These are phyloP conservation scores for Pachypanchax playfairii DNA, from an alignment of 2,113 vertebrate species.

Conservation along the genomic window DNA sequence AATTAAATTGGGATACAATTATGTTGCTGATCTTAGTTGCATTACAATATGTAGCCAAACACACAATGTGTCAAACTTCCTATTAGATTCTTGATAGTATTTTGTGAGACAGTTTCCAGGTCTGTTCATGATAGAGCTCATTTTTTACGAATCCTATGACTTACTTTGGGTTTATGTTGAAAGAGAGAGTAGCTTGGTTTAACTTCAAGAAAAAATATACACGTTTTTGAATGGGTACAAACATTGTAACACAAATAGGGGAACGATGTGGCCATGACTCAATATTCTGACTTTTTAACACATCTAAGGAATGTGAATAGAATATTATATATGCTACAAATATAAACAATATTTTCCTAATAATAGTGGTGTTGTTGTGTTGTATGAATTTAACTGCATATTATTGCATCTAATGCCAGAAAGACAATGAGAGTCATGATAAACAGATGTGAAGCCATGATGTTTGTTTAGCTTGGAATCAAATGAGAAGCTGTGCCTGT, in stretches of 20 bases:
- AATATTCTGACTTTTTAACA: no score
- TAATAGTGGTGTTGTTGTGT: background rate
- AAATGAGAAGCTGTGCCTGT: constrained; percentile 17
- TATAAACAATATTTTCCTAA: no score
- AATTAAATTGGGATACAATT: background rate
- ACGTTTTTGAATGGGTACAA: background rate
- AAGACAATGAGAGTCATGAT: constrained; percentile 8
- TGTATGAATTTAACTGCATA: no score
- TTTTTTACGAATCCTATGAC: background rate
- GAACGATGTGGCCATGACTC: background rate
- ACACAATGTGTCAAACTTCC: no score
- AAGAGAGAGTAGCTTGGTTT: background rate
- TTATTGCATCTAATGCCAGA: background rate
- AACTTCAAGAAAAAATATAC: no score
- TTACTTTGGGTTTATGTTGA: background rate
- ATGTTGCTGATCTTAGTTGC: background rate
- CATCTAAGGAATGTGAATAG: background rate
- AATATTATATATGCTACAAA: background rate
- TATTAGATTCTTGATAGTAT: no score
- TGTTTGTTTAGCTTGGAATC: constrained; percentile 39
- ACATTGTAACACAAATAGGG: background rate
- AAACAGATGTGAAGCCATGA: constrained; percentile 37
- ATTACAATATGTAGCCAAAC: background rate
- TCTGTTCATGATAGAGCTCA: no score
- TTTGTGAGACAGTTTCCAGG: no score